phyloP scores from a whole-genome alignment of 2,113 vertebrate species.

The Protobothrops flavoviridis region DNA sequence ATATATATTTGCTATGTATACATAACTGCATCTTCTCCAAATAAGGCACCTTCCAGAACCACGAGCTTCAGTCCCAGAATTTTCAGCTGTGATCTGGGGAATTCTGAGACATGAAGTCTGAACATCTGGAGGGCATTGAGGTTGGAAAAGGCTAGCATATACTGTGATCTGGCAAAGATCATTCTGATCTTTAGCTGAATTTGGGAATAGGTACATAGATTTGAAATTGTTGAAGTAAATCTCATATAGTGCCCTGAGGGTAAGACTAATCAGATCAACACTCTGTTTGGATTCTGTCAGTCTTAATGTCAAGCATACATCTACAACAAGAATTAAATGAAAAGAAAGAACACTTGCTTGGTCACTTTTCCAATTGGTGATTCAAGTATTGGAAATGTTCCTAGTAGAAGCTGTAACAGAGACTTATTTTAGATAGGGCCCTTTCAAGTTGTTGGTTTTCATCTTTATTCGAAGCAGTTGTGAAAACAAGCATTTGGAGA shows the following conservation, averaged over 20 bases:
- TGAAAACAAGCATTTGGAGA: neutral
- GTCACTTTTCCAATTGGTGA: neutral
- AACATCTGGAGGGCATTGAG: neutral
- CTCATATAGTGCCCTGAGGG: neutral
- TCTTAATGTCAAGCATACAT: neutral
- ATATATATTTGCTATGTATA: neutral
- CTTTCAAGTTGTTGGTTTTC: neutral
- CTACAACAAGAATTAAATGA: neutral
- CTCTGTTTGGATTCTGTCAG: neutral
- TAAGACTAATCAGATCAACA: neutral
- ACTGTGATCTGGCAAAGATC: neutral
- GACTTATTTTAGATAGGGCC: neutral
- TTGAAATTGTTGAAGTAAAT: neutral
- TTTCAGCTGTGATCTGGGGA: neutral
- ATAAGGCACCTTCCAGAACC: neutral
- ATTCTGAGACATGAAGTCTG: neutral
- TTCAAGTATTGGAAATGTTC: neutral
- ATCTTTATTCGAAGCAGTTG: slow-evolving; percentile 6
- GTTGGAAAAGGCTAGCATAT: neutral
- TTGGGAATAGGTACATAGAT: neutral
- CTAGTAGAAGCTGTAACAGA: neutral
- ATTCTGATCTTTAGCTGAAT: neutral
- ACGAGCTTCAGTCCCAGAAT: neutral
- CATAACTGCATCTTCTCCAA: neutral
- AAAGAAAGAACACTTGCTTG: neutral